A percentile compares a stretch with the other conserved stretches of the same genome.
These are phyloP conservation scores for Huso huso DNA, from an alignment of 2,797 vertebrate genomes.

Conservation along the genomic window DNA sequence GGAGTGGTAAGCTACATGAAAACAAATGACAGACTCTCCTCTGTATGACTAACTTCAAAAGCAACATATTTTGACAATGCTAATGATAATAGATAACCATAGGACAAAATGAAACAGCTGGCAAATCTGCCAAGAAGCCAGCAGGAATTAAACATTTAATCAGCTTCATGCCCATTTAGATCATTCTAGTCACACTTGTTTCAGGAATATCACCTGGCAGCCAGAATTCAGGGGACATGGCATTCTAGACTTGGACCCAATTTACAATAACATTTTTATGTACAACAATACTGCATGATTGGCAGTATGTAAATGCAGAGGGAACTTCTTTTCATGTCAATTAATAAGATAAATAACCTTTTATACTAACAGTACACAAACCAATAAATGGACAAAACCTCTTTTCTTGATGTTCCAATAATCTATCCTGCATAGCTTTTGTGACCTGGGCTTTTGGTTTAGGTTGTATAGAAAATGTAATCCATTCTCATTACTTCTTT, in stretches of 20 bases:
- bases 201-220: not conserved
- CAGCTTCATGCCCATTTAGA: not conserved
- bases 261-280: not conserved
- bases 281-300: not conserved
- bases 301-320: no score
- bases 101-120: not conserved
- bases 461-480: constrained; percentile 55
- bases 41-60: not conserved
- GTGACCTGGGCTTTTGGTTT: constrained; percentile 46
- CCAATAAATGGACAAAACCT: constrained; percentile 34
- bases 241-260: not conserved
- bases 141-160: not conserved
- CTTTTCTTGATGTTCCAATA: constrained; percentile 32
- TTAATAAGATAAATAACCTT: constrained; percentile 50
- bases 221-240: not conserved
- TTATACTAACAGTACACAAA: constrained; percentile 53
- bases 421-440: constrained; percentile 47
- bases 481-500: constrained; percentile 59
- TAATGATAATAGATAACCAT: not conserved
- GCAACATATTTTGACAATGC: not conserved
- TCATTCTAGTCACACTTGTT: no score
- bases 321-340: not conserved
- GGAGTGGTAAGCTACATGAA: no score
- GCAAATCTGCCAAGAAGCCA: not conserved
- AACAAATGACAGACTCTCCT: no score